Percentiles rank a stretch among this genome's conserved stretches.
Evolutionary conservation across 2,797 vertebrate species (phyloP).

Genomic region (Hephaestus fuliginosus): DNA sequence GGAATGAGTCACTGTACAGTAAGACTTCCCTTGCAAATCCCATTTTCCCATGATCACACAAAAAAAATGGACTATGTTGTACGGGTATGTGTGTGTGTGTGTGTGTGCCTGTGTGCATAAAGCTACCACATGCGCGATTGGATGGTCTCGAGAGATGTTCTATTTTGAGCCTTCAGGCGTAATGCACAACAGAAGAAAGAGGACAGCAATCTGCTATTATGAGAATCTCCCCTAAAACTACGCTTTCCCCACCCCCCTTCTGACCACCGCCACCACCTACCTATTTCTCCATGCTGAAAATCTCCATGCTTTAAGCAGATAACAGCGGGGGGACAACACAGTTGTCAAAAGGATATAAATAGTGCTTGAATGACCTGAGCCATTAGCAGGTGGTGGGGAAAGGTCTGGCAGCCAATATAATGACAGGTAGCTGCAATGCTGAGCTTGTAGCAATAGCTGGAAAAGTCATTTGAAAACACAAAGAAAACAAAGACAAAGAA

Average conservation of each 20-base stretch:
- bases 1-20: slow-evolving; percentile 40
- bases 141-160: slow-evolving; percentile 67
- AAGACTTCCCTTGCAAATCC: slow-evolving; percentile 33
- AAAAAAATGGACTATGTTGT: slow-evolving; percentile 20
- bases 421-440: slow-evolving; percentile 19
- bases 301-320: slow-evolving; percentile 41
- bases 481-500: not conserved
- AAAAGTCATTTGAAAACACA: not conserved
- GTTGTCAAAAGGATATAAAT: slow-evolving; percentile 56
- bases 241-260: not conserved
- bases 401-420: slow-evolving; percentile 9
- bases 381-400: slow-evolving; percentile 27
- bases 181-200: slow-evolving; percentile 68
- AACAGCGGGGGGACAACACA: slow-evolving; percentile 45
- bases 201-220: slow-evolving; percentile 59
- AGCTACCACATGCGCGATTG: slow-evolving; percentile 30
- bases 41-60: slow-evolving; percentile 23
- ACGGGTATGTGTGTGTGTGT: slow-evolving; percentile 19
- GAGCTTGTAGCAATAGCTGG: not conserved
- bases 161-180: slow-evolving; percentile 71
- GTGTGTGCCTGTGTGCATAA: slow-evolving; percentile 21
- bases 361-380: slow-evolving; percentile 49
- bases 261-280: not conserved
- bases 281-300: slow-evolving; percentile 34
- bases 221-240: slow-evolving; percentile 64